Evolutionary conservation across 1,140 invertebrate species (phyloP), one percentile per base, ranked within the genome.

Genomic region (Drosophila orena): DNA sequence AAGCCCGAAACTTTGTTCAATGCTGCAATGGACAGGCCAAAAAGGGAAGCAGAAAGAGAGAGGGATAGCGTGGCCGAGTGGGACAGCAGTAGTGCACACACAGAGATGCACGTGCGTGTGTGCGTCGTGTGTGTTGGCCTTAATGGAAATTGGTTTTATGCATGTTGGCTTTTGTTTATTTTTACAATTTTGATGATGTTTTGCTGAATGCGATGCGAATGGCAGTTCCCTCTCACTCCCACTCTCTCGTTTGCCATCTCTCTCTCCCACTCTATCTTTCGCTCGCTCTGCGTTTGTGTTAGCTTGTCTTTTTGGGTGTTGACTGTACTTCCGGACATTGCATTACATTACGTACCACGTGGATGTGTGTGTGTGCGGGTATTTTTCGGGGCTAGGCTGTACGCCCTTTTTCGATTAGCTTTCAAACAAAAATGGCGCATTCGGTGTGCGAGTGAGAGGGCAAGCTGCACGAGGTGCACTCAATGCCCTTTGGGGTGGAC

Each of bases 131-230:
- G 74, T 81, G 50, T 77, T 52, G 50, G 84, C 55, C 84, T 76
- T 89, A 89, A 89, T 89, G 84, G 84, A 89, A 89, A 89, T 89
- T 89, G 84, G 84, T 89, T 89, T 89, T 89, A 84, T 89, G 84
- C 84, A 89, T 89, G 84, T 90, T 89, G 79, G 77, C 79, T 84
- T 89, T 89, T 89, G 85, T 89, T 89, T 89, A 84, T 89, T 89
- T 89, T 89, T 89, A 89, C 85, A 90, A 90, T 89, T 89, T 89
- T 89, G 85, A 83, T 89, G 85, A 89, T 88, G 85, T 89, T 89
- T 88, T 89, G 79, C 76, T 84, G 77, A 89, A 89, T 89, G 84
- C 79, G 79, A 89, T 89, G 84, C 84, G 79, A 84, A 64, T 81
- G 78, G 77, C 81, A 85, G 72, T 73, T 62, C 43, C 60, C 61